phyloP scores from a whole-genome alignment of 1,140 invertebrate genomes.

The Pemphigus obesinymphae region DNA sequence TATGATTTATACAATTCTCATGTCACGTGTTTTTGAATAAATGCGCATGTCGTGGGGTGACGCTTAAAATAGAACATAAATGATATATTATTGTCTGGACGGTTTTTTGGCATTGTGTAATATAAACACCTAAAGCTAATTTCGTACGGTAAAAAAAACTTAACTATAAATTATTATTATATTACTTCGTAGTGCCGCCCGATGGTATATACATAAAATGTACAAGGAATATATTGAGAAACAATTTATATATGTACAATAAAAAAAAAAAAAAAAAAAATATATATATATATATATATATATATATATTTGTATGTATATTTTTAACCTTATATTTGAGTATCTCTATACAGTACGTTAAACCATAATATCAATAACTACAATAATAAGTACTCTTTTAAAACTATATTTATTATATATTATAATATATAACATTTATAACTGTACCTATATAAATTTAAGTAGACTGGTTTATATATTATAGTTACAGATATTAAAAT shows the following conservation, averaged over 20 bases:
- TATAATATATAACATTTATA: neutral
- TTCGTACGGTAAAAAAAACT: conserved; percentile 7
- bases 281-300: neutral
- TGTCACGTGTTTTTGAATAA: neutral
- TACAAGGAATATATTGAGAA: neutral
- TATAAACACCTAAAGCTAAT: neutral
- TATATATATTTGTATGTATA: neutral
- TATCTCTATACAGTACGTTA: conserved; percentile 2
- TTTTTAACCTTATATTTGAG: neutral
- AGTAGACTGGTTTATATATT: neutral
- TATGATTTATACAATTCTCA: neutral
- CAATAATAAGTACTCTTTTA: conserved; percentile 7
- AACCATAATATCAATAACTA: conserved; percentile 22
- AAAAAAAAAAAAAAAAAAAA: neutral
- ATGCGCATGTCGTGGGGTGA: too few species aligned
- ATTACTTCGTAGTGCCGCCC: neutral
- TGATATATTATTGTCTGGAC: neutral
- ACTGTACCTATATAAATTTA: neutral
- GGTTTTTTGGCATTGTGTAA: neutral
- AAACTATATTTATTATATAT: conserved; percentile 25
- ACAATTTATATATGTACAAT: neutral
- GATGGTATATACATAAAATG: neutral
- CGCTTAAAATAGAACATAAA: too few species aligned
- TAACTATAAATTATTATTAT: neutral
- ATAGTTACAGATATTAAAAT: conserved; percentile 1